Evolutionary conservation across 2,113 vertebrate species (phyloP), one percentile per base, ranked within the genome.

Genomic region (Aspidoscelis tigris): DNA sequence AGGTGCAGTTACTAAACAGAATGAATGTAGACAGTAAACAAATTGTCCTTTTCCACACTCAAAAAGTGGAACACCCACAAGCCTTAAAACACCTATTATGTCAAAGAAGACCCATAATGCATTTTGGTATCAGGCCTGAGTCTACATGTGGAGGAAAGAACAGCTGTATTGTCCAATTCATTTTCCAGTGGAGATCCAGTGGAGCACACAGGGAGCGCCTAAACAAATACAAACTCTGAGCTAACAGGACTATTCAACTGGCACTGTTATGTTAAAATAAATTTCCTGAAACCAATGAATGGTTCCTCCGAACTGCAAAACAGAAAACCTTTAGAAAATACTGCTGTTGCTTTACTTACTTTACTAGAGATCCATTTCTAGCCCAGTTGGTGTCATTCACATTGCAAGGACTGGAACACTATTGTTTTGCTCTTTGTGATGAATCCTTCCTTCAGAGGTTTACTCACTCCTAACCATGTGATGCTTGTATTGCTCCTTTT

Each of bases 11-110:
- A 21, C 18, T 53, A 75, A 92, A 77, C 2, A 78, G 2, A 66
- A 66, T 53, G 41, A 70, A 76, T 64, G 3, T 47, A 1, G 4
- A 11, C 1, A 65, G 20, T 3, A 84, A 76, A 78, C 0, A 80
- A 81, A 81, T 39, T 47, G 18, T 78, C 21, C 70, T 76, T 81
- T 53, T 47, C 82, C 24, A 16, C 55, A 44, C 78, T 81, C 58
- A 89, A 75, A 83, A 3, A 81, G 1, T 76, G 22, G 73, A 2
- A n/a, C 44, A 11, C 5, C 33, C 73, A 53, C 39, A 75, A 84
- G 0, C 2, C 22, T 80, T 33, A 26, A 85, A 26, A 10, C 3
- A 12, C 43, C 24, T 61, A 1, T 53, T 11, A 20, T 43, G 79
- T 44, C 65, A 10, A 47, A 72, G 47, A 44, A 77, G 73, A 76